A percentile compares a stretch with the other conserved stretches of the same genome.
Evolutionary conservation across 2,113 vertebrate species (phyloP).

Genomic region (Brevimyrus niger): DNA sequence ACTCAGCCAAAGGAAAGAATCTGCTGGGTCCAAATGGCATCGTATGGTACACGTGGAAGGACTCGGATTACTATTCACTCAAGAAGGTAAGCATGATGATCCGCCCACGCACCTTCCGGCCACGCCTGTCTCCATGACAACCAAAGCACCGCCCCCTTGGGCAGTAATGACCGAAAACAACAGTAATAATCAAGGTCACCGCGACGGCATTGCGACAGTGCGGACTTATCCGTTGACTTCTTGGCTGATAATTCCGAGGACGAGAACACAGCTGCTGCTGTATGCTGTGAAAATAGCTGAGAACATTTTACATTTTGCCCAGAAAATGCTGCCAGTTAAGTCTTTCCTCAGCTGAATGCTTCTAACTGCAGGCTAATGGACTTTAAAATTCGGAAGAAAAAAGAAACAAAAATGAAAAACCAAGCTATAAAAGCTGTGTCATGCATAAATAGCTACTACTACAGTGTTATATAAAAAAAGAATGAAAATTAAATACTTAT

Average conservation of each 20-base stretch:
- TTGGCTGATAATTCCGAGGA: background rate
- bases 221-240: background rate
- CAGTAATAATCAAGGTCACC: background rate
- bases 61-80: slow-evolving; percentile 79
- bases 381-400: background rate
- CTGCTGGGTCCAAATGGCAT: slow-evolving; percentile 70
- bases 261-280: background rate
- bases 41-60: slow-evolving; percentile 81
- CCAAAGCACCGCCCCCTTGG: background rate
- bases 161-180: background rate
- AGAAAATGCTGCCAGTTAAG: background rate
- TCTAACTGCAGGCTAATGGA: background rate
- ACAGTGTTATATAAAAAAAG: background rate
- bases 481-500: background rate
- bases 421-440: background rate
- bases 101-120: slow-evolving; percentile 63
- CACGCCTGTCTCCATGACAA: slow-evolving; percentile 61
- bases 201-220: background rate
- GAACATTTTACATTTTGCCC: background rate
- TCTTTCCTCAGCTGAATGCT: background rate
- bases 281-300: background rate
- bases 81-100: slow-evolving; percentile 82
- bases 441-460: background rate
- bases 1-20: slow-evolving; percentile 58
- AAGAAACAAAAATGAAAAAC: background rate